Base-by-base conservation (phyloP, 2,888 invertebrate genomes). In the Alentia gelatinosa region DNA sequence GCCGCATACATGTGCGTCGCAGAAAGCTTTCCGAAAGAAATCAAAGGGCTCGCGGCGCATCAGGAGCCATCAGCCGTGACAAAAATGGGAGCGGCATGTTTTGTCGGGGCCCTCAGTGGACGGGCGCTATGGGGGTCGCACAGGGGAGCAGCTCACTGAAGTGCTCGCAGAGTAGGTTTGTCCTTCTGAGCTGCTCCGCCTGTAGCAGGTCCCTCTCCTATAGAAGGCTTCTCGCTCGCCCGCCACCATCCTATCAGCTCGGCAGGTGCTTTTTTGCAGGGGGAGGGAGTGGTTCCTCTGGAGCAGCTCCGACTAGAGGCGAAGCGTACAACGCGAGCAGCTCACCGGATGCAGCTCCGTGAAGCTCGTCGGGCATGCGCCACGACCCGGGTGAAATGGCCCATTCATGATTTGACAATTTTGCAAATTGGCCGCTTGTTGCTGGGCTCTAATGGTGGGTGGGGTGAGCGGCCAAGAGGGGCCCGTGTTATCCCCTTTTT, bases 371-470 rank as follows among this genome's bases (percentile, higher is more conserved):
- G 26, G 33, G 68, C 63, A 15, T n/a, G 63, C 68, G 26, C 68
- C 68, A 26, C 68, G 30, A 12, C 68, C 68, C 68, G 30, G 30
- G 68, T 68, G 68, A 68, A 68, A 68, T 68, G 68, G 68, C 26
- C 68, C 68, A 68, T 68, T 68, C 68, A 68, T 68, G 68, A 68
- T 68, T 68, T 68, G 68, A 68, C 68, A 68, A 68, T 68, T 68
- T 68, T 68, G 68, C 68, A 68, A 68, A 68, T 68, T 68, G 68
- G 68, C 12, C 68, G 68, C 68, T 68, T 68, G 68, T 68, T 68
- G 68, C 68, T 68, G 26, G 30, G n/a, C 5, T 56, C 5, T 56
- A n/a, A 56, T 56, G 19, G 56, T 56, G 56, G 56, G 56, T 56
- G 56, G 56, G 56, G n/a, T 56, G 56, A 56, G 3, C 23, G 56